These are phyloP conservation scores for Ptychadena robeensis DNA, from an alignment of 2,797 vertebrate genomes.

Conservation along the genomic window DNA sequence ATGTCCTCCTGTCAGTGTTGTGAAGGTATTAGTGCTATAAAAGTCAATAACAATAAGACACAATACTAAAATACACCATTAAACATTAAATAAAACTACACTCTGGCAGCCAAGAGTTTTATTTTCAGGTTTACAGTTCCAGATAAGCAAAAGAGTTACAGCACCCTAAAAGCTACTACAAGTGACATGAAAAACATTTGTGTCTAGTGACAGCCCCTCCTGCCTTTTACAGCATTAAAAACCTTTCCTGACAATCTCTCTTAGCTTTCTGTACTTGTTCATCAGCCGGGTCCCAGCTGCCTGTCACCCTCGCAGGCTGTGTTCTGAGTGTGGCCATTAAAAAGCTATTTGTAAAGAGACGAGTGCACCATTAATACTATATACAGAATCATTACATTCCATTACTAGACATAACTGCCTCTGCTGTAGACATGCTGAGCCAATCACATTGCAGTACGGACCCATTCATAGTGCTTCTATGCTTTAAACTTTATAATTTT, in stretches of 20 bases:
- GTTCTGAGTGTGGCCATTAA: slow-evolving; percentile 42
- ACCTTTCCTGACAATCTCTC: slow-evolving; percentile 19
- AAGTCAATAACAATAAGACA: background rate
- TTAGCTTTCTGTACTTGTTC: slow-evolving; percentile 22
- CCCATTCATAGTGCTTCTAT: background rate
- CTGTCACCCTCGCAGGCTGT: slow-evolving; percentile 45
- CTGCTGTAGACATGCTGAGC: background rate
- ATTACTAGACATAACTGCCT: slow-evolving; percentile 25
- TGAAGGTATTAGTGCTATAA: background rate
- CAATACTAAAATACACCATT: background rate
- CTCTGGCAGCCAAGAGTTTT: background rate
- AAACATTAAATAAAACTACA: background rate
- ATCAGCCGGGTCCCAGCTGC: slow-evolving; percentile 35
- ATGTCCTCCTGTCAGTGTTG: too few relatives aligned
- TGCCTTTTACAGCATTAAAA: slow-evolving; percentile 1
- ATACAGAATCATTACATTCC: slow-evolving; percentile 26
- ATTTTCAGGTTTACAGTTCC: background rate
- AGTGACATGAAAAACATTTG: slow-evolving; percentile 44
- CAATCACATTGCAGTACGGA: background rate
- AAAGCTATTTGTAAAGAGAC: slow-evolving; percentile 31
- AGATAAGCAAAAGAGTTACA: background rate
- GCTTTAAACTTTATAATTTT: background rate
- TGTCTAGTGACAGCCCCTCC: slow-evolving; percentile 14
- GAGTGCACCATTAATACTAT: slow-evolving; percentile 26
- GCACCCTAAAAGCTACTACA: slow-evolving; percentile 5